phyloP scores from a whole-genome alignment of 2,113 vertebrate species.

The Cyanoliseus patagonus region DNA sequence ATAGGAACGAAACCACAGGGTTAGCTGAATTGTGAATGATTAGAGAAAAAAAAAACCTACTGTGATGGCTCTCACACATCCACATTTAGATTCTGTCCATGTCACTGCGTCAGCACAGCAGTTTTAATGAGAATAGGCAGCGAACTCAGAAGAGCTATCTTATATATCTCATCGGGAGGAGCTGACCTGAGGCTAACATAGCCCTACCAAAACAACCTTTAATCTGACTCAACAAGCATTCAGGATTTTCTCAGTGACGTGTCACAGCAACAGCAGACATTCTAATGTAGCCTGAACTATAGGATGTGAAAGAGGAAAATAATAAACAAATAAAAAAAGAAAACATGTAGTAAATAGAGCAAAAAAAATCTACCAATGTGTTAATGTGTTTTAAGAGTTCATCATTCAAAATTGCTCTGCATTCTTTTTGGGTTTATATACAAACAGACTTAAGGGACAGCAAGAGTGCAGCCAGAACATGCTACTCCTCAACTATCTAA shows the following conservation, averaged over 20 bases:
- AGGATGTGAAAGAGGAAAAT: background rate
- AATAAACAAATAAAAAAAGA: background rate
- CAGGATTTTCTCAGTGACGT: background rate
- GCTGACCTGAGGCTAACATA: background rate
- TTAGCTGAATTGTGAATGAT: background rate
- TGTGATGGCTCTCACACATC: background rate
- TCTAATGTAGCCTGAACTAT: background rate
- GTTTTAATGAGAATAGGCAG: background rate
- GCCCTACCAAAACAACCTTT: background rate
- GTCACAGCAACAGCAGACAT: background rate
- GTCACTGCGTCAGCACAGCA: background rate
- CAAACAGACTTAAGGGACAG: background rate
- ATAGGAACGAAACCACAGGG: background rate
- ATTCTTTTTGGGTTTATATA: background rate
- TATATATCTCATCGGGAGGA: background rate
- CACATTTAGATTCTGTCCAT: background rate
- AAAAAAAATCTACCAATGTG: background rate
- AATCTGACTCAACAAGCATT: conserved; percentile 2
- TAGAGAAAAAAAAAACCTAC: background rate
- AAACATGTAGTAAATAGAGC: background rate
- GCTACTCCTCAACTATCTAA: background rate
- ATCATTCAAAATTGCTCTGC: background rate
- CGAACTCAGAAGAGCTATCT: background rate
- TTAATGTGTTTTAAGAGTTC: background rate
- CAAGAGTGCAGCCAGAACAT: background rate